Conservation (phyloP, 2,888 invertebrate species). For the Cheilosia vernalis region DNA sequence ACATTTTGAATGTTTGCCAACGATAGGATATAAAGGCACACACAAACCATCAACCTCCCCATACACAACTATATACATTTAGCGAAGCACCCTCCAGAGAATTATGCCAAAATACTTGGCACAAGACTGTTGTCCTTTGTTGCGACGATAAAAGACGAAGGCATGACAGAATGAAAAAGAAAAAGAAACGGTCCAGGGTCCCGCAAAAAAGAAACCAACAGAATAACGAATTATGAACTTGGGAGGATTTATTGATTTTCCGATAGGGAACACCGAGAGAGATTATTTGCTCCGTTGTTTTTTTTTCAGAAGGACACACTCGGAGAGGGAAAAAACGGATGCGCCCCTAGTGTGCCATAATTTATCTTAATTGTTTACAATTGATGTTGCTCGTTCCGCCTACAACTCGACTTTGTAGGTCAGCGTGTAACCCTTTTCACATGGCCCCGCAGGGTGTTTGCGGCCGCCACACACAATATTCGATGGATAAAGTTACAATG, state of each 20-base stretch:
- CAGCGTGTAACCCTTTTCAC: conserved; percentile 17
- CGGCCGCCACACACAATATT: conserved; percentile 1
- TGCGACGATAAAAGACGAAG: conserved; percentile 20
- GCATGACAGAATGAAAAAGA: neutral
- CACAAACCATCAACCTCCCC: conserved; percentile 3
- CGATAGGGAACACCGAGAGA: conserved; percentile 25
- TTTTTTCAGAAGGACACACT: conserved; percentile 2
- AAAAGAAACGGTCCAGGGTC: conserved; percentile 7
- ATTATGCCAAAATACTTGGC: conserved; percentile 72
- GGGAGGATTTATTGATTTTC: conserved; percentile 61
- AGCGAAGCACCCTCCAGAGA: conserved; percentile 55
- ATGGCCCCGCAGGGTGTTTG: neutral
- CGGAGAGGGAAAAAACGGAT: neutral
- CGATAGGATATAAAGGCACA: conserved; percentile 32
- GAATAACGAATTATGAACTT: conserved; percentile 68
- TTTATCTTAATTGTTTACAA: conserved; percentile 68
- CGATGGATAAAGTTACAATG: conserved; percentile 32
- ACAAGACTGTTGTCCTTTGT: conserved; percentile 53
- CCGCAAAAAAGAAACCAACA: neutral
- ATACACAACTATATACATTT: conserved; percentile 5
- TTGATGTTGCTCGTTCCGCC: conserved; percentile 49
- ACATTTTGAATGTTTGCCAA: conserved; percentile 72
- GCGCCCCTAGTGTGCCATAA: conserved; percentile 37
- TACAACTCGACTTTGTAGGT: conserved; percentile 38
- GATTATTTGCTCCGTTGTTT: neutral